Evolutionary conservation across 2,888 invertebrate genomes (phyloP).

Genomic region (Coremacera marginata): DNA sequence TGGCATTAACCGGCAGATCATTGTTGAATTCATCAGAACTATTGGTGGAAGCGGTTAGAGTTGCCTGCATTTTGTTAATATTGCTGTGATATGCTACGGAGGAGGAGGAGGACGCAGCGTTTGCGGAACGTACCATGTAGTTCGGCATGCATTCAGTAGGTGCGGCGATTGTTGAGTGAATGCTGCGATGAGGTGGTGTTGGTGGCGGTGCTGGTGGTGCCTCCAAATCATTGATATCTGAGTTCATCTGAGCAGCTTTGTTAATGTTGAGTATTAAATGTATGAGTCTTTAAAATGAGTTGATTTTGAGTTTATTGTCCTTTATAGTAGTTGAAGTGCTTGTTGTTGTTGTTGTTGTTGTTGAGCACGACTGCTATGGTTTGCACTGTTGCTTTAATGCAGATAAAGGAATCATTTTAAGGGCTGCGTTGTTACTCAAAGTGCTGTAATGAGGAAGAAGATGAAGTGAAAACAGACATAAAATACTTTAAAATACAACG

Average conservation of each 20-base stretch:
- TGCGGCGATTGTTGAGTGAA: background rate
- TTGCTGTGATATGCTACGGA: slow-evolving; percentile 49
- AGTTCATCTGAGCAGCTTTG: slow-evolving; percentile 45
- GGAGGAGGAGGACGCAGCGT: slow-evolving; percentile 41
- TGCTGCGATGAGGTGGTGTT: slow-evolving; percentile 11
- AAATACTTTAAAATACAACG: too few relatives aligned
- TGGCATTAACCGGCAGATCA: slow-evolving; percentile 6
- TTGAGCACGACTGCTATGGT: background rate
- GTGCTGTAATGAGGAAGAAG: background rate
- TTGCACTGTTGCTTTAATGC: background rate
- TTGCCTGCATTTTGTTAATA: slow-evolving; percentile 47
- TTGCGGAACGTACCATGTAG: background rate
- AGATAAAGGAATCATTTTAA: slow-evolving; percentile 2
- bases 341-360: background rate
- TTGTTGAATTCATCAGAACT: slow-evolving; percentile 19
- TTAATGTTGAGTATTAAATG: background rate
- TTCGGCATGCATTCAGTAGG: background rate
- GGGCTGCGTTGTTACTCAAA: background rate
- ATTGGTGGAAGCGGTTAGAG: background rate
- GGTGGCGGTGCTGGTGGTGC: slow-evolving; percentile 21
- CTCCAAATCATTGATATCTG: slow-evolving; percentile 48
- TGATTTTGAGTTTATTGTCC: background rate
- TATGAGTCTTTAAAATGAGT: background rate
- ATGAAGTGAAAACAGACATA: background rate
- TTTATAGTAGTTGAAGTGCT: background rate